Evolutionary conservation across 2,888 invertebrate genomes (phyloP).

Genomic region (Boloria selene): DNA sequence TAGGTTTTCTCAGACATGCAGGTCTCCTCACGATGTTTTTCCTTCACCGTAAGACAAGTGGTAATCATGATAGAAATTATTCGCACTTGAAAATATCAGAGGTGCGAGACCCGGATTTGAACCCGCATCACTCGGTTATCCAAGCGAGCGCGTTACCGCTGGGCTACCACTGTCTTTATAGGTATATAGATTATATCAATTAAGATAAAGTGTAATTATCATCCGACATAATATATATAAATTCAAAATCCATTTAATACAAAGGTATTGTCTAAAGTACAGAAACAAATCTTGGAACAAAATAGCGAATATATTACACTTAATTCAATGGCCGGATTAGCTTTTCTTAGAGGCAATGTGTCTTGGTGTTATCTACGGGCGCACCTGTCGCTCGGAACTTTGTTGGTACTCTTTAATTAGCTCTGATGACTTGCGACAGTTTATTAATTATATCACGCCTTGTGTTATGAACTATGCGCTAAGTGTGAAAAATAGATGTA

Average conservation of each 20-base stretch:
- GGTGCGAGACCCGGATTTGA: too few species aligned
- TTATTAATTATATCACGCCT: slow-evolving; percentile 70
- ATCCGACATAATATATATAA: not conserved
- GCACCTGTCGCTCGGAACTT: slow-evolving; percentile 68
- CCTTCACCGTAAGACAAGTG: too few species aligned
- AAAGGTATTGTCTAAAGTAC: slow-evolving; percentile 1
- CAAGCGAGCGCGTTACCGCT: too few species aligned
- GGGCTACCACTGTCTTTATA: too few species aligned
- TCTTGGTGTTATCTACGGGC: slow-evolving; percentile 57
- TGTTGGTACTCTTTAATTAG: slow-evolving; percentile 68
- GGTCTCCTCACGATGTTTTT: too few species aligned
- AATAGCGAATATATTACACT: slow-evolving; percentile 26
- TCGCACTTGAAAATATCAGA: too few species aligned
- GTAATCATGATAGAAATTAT: too few species aligned
- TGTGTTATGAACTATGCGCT: slow-evolving; percentile 47
- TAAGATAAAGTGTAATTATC: too few species aligned
- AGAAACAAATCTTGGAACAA: slow-evolving; percentile 30
- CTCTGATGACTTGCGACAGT: slow-evolving; percentile 62
- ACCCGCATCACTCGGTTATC: too few species aligned
- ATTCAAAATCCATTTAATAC: not conserved
- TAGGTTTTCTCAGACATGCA: too few species aligned
- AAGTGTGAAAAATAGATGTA: not conserved
- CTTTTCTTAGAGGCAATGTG: slow-evolving; percentile 53
- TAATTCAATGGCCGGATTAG: slow-evolving; percentile 44
- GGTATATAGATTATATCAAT: too few species aligned